These are phyloP conservation scores for Synanthedon vespiformis DNA, from an alignment of 2,888 invertebrate species.

Conservation along the genomic window DNA sequence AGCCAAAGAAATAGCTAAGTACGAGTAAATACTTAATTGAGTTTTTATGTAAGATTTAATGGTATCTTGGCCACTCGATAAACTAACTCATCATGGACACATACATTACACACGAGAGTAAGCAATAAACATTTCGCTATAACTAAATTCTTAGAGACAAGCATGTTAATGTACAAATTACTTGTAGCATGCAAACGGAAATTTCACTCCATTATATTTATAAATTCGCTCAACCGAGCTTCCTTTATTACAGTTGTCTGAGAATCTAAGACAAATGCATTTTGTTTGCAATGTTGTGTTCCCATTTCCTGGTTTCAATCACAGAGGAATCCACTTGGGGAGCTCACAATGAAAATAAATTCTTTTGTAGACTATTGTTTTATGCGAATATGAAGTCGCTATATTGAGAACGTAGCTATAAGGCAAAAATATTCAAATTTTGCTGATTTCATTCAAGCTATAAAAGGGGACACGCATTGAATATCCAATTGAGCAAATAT, in stretches of 20 bases:
- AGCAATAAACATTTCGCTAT: too few relatives aligned
- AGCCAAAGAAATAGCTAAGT: too few relatives aligned
- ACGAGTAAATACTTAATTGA: too few relatives aligned
- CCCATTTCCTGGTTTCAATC: neutral
- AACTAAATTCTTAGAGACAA: too few relatives aligned
- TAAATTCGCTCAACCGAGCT: neutral
- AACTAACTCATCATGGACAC: too few relatives aligned
- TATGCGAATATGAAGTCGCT: neutral
- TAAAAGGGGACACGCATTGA: constrained; percentile 9
- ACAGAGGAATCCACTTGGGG: neutral
- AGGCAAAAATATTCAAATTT: constrained; percentile 6
- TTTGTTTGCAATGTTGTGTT: neutral
- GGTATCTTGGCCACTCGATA: too few relatives aligned
- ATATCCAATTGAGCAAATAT: constrained; percentile 12
- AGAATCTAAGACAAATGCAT: neutral
- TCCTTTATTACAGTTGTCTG: neutral
- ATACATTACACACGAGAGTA: too few relatives aligned
- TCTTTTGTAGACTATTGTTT: neutral
- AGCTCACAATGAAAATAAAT: neutral
- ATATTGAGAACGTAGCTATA: neutral
- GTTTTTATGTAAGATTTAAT: too few relatives aligned
- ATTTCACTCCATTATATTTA: too few relatives aligned
- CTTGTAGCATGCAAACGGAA: too few relatives aligned
- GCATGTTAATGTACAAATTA: too few relatives aligned
- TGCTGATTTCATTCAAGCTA: constrained; percentile 14